Conservation (phyloP, 2,113 vertebrate genomes). For the Nyctereutes procyonoides region DNA sequence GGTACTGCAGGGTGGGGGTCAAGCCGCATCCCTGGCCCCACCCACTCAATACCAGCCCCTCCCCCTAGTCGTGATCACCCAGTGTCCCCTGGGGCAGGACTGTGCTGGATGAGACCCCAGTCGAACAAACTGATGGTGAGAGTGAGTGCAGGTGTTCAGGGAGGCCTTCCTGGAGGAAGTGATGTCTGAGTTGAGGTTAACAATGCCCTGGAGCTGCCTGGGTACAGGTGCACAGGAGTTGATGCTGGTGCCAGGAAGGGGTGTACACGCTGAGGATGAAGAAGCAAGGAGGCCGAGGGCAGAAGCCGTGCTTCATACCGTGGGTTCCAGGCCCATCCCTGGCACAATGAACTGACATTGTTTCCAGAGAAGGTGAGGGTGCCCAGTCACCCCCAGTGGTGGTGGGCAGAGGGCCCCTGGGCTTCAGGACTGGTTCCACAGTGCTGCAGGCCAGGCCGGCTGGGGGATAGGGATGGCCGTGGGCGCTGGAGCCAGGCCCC, state of each 20-base stretch:
- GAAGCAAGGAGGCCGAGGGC: fast-evolving
- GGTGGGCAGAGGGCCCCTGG: not conserved
- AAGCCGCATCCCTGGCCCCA: not conserved
- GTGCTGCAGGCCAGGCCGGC: not conserved
- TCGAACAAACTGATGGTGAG: not conserved
- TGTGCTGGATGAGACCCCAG: not conserved
- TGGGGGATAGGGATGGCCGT: fast-evolving
- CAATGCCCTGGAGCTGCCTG: not conserved
- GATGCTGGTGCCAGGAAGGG: not conserved
- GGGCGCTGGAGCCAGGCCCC: not conserved
- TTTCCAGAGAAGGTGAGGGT: not conserved
- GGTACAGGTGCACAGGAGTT: not conserved
- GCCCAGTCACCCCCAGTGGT: not conserved
- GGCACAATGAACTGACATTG: not conserved
- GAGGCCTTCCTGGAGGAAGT: constrained; percentile 13
- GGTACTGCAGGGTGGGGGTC: not conserved
- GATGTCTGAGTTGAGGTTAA: not conserved
- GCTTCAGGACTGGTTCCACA: not conserved
- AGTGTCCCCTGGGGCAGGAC: not conserved
- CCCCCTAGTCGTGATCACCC: not conserved
- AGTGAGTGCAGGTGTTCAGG: not conserved
- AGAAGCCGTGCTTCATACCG: not conserved
- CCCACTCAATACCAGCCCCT: not conserved
- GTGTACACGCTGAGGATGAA: too few species aligned
- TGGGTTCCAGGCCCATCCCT: not conserved